These are phyloP conservation scores for Erannis defoliaria DNA, from an alignment of 2,888 invertebrate species.

Conservation along the genomic window DNA sequence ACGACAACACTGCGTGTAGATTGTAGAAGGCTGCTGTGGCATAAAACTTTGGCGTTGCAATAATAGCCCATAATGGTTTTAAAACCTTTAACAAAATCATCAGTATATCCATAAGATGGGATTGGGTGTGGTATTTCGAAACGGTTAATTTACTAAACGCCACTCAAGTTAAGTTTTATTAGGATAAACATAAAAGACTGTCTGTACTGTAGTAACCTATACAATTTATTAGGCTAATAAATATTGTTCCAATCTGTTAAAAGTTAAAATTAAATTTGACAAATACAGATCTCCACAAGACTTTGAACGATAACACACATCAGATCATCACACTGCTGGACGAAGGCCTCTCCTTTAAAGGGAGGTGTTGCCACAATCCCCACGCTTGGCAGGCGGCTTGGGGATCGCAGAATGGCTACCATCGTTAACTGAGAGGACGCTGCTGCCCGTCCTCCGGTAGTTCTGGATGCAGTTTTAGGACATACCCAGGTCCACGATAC, in stretches of 20 bases:
- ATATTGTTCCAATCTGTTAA: neutral
- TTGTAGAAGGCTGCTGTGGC: neutral
- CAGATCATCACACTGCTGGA: no score
- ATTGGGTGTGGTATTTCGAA: conserved; percentile 19
- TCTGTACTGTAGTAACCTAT: neutral
- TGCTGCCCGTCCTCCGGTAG: no score
- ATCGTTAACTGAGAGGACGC: no score
- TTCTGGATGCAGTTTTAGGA: no score
- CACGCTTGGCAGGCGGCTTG: no score
- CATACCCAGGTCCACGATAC: no score
- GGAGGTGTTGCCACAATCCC: no score
- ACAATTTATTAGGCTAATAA: neutral
- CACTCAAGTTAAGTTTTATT: conserved; percentile 6
- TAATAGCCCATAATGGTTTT: conserved; percentile 17
- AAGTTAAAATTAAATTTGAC: neutral
- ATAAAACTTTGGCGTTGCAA: conserved; percentile 18
- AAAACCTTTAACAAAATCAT: conserved; percentile 22
- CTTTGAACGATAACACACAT: no score
- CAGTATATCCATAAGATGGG: neutral
- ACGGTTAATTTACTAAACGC: conserved; percentile 5
- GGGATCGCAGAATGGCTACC: no score
- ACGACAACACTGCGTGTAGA: conserved; percentile 17
- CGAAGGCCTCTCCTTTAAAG: no score
- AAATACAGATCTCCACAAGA: no score
- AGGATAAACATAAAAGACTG: neutral